phyloP scores from a whole-genome alignment of 2,888 invertebrate genomes.

The Emmelina monodactyla region DNA sequence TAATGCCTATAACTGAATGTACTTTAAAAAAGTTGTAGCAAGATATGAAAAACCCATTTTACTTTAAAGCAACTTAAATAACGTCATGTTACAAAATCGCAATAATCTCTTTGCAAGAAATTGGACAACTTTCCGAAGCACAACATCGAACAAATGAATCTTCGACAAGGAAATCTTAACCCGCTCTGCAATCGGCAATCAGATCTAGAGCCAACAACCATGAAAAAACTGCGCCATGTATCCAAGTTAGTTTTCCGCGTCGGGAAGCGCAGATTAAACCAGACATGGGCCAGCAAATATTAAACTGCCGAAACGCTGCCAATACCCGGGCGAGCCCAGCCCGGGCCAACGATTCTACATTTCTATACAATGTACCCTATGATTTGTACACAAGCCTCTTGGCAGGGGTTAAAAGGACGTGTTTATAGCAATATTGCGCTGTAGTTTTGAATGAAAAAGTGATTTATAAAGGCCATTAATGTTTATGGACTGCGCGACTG shows the following conservation, averaged over 20 bases:
- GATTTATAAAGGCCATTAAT: no score
- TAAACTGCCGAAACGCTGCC: constrained; percentile 55
- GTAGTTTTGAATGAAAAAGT: no score
- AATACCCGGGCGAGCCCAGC: constrained; percentile 34
- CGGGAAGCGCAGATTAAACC: constrained; percentile 32
- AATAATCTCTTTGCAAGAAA: not conserved
- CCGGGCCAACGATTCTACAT: constrained; percentile 10
- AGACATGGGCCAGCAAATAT: constrained; percentile 50
- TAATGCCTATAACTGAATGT: no score
- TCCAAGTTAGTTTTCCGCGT: constrained; percentile 39
- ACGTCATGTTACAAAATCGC: no score
- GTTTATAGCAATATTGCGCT: constrained; percentile 3
- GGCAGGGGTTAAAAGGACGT: constrained; percentile 4
- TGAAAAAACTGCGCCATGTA: constrained; percentile 27
- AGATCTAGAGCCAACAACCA: constrained; percentile 23
- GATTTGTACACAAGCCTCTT: constrained; percentile 8
- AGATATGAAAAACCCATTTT: no score
- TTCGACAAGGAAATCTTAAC: not conserved
- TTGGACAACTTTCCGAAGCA: not conserved
- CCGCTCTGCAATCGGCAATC: not conserved
- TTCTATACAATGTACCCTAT: constrained; percentile 10
- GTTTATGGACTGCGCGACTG: no score
- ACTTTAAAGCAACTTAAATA: no score
- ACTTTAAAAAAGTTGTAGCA: no score
- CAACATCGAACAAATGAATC: not conserved